Evolutionary conservation across 2,888 invertebrate species (phyloP).

Genomic region (Euplexia lucipara): DNA sequence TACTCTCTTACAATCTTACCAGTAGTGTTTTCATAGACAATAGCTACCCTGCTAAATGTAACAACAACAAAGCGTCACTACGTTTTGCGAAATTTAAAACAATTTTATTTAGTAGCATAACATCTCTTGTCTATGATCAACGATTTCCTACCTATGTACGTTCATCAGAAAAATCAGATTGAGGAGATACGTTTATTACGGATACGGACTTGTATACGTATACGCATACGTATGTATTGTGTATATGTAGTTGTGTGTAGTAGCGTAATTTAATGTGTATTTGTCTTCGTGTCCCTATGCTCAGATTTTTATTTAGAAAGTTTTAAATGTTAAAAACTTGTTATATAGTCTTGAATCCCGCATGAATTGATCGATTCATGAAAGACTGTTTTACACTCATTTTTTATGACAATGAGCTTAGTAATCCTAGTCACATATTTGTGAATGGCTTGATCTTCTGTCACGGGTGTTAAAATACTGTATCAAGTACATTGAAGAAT

Average conservation of each 20-base stretch:
- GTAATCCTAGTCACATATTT: slow-evolving; percentile 54
- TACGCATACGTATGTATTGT: slow-evolving; percentile 55
- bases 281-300: slow-evolving; percentile 77
- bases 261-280: slow-evolving; percentile 61
- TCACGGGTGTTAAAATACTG: slow-evolving; percentile 62
- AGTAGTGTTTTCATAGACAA: slow-evolving; percentile 34
- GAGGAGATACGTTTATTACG: no score
- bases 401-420: slow-evolving; percentile 60
- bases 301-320: slow-evolving; percentile 66
- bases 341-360: slow-evolving; percentile 35
- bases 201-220: slow-evolving; percentile 49
- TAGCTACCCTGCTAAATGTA: slow-evolving; percentile 28
- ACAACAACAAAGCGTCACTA: background rate
- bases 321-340: slow-evolving; percentile 58
- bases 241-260: slow-evolving; percentile 18
- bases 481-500: slow-evolving; percentile 35
- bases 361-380: slow-evolving; percentile 62
- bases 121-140: slow-evolving; percentile 34
- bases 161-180: slow-evolving; percentile 19
- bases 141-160: slow-evolving; percentile 25
- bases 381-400: slow-evolving; percentile 44
- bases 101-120: slow-evolving; percentile 23
- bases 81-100: background rate
- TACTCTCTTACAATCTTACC: background rate
- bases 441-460: slow-evolving; percentile 70